These are phyloP conservation scores for Himalopsyche tibetana DNA, from an alignment of 2,888 invertebrate genomes.

Conservation along the genomic window DNA sequence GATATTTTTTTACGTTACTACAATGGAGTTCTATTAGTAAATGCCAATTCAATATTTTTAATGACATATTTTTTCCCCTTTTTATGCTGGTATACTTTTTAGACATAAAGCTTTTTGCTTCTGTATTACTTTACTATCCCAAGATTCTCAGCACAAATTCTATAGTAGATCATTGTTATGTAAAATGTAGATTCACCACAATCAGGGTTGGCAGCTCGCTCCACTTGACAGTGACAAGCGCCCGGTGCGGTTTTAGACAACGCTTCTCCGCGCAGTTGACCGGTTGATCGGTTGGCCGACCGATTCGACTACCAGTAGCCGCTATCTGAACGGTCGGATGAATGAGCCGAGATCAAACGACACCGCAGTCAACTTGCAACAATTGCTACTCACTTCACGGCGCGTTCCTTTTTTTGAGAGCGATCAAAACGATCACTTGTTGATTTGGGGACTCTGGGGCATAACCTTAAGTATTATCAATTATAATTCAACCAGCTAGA, in stretches of 20 bases:
- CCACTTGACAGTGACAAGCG: slow-evolving; percentile 6
- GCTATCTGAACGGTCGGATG: slow-evolving; percentile 6
- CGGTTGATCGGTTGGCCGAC: not conserved
- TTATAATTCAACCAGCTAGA: too few species aligned
- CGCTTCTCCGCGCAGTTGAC: not conserved
- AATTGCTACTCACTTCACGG: slow-evolving; percentile 9
- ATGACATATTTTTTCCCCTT: too few species aligned
- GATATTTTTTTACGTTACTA: too few species aligned
- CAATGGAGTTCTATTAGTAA: too few species aligned
- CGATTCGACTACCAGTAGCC: slow-evolving; percentile 19
- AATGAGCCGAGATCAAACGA: not conserved
- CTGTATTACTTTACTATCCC: too few species aligned
- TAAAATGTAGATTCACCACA: not conserved
- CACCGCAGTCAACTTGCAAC: not conserved
- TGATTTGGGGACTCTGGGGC: not conserved
- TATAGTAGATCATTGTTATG: not conserved
- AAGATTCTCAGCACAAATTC: too few species aligned
- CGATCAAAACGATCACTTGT: not conserved
- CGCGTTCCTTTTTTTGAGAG: not conserved
- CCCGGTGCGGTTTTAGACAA: slow-evolving; percentile 16
- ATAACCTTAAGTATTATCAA: not conserved
- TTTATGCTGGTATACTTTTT: too few species aligned
- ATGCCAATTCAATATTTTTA: too few species aligned
- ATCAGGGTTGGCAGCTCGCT: slow-evolving; percentile 26
- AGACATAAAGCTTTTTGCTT: too few species aligned